phyloP scores from a whole-genome alignment of 2,888 invertebrate species.

The Odontomyia ornata region DNA sequence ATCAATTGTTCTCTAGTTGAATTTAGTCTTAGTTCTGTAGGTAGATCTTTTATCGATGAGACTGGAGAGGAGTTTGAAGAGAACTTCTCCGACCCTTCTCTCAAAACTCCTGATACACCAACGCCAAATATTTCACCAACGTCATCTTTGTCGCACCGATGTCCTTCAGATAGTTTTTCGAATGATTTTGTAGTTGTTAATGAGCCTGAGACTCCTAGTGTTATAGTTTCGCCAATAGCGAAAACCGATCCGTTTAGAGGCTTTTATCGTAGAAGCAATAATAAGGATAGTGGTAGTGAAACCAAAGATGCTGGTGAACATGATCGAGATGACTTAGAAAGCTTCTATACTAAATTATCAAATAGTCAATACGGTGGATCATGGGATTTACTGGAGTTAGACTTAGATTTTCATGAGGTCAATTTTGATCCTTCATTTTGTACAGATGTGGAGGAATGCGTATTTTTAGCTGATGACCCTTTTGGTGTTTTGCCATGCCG shows the following conservation, averaged over 20 bases:
- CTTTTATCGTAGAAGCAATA: conserved; percentile 51
- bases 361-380: conserved; percentile 66
- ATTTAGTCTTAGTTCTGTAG: conserved; percentile 63
- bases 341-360: conserved; percentile 50
- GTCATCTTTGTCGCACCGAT: conserved; percentile 60
- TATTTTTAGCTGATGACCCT: conserved; percentile 70
- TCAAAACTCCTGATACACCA: conserved; percentile 74
- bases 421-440: conserved; percentile 72
- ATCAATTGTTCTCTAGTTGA: conserved; percentile 57
- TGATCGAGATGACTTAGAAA: background rate
- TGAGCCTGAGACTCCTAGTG: conserved; percentile 68
- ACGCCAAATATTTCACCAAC: conserved; percentile 71
- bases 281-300: conserved; percentile 59
- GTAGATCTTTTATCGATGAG: conserved; percentile 63
- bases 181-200: conserved; percentile 67
- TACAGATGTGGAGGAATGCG: conserved; percentile 70
- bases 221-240: conserved; percentile 67
- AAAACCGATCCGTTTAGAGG: conserved; percentile 55
- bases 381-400: conserved; percentile 72
- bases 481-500: conserved; percentile 69
- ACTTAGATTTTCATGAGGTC: conserved; percentile 70
- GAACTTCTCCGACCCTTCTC: conserved; percentile 54
- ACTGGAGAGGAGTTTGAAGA: conserved; percentile 52
- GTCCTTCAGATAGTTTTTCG: conserved; percentile 69
- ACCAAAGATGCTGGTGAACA: conserved; percentile 52